Evolutionary conservation across 2,113 vertebrate species (phyloP).

Genomic region (Puntigrus tetrazona): DNA sequence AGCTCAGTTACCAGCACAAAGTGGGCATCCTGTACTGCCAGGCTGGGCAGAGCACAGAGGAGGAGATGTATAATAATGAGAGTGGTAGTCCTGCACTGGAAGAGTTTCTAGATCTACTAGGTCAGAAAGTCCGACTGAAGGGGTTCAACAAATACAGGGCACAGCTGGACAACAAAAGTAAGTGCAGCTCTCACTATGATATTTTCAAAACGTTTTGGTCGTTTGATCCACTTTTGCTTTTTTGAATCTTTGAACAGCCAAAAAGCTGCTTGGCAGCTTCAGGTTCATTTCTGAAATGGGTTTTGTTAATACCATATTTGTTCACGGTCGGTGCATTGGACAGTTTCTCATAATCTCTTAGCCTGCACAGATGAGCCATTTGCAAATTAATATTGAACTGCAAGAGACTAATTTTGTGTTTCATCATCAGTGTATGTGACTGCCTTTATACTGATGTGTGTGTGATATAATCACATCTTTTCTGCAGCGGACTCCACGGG

Average conservation of each 20-base stretch:
- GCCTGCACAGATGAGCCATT: conserved; percentile 15
- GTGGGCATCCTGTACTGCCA: conserved; percentile 85
- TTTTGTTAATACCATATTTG: conserved; percentile 13
- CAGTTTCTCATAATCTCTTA: conserved; percentile 22
- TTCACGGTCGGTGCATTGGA: not conserved
- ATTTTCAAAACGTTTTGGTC: not conserved
- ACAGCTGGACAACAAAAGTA: conserved; percentile 86
- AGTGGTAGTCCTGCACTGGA: conserved; percentile 82
- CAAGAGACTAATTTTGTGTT: not conserved
- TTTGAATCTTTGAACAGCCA: not conserved
- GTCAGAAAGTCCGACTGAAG: conserved; percentile 83
- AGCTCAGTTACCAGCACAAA: conserved; percentile 89
- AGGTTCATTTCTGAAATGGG: conserved; percentile 34
- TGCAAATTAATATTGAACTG: conserved; percentile 18
- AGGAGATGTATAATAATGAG: conserved; percentile 90
- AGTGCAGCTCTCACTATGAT: not conserved
- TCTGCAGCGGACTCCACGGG: conserved; percentile 84
- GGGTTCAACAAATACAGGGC: conserved; percentile 86
- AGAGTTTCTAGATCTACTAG: conserved; percentile 85
- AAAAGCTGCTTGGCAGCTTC: not conserved
- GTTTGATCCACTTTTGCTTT: not conserved
- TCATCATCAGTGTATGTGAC: not conserved
- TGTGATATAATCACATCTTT: not conserved
- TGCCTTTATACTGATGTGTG: conserved; percentile 4
- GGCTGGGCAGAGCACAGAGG: conserved; percentile 84